Percentiles rank a stretch among this genome's conserved stretches.
phyloP scores from a whole-genome alignment of 2,113 vertebrate genomes.

The Lasiurus borealis region DNA sequence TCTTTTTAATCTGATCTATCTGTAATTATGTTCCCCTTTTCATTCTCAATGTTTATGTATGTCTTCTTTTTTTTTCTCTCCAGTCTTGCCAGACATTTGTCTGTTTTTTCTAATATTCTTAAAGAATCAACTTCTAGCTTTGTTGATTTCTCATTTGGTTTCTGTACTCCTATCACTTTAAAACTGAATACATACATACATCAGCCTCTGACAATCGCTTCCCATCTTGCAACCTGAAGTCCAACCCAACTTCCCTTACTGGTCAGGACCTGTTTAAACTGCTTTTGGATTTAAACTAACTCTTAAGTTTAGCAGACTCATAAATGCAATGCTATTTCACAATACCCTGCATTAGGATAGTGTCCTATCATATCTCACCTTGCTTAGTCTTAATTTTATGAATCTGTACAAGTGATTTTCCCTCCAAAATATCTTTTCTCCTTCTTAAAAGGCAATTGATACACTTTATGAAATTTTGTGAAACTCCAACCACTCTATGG shows the following conservation, averaged over 20 bases:
- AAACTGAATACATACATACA: background rate
- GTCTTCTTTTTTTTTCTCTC: background rate
- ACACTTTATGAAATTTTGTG: background rate
- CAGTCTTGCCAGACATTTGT: background rate
- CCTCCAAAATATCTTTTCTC: background rate
- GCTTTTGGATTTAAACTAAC: constrained; percentile 23
- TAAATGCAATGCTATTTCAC: constrained; percentile 38
- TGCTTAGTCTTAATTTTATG: background rate
- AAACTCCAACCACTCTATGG: background rate
- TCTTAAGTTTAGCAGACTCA: background rate
- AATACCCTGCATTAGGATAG: background rate
- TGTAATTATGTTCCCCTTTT: background rate
- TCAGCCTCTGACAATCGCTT: background rate
- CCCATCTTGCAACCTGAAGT: background rate
- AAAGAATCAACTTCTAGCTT: constrained; percentile 53
- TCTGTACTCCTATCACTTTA: background rate
- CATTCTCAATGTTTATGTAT: constrained; percentile 1
- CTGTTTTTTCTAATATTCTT: constrained; percentile 19
- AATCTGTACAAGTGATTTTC: background rate
- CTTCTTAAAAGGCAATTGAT: constrained; percentile 34
- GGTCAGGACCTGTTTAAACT: background rate
- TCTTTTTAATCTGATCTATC: constrained; percentile 30
- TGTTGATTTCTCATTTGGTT: constrained; percentile 44
- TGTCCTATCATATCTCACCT: constrained; percentile 18
- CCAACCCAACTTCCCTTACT: constrained; percentile 3